A percentile compares a stretch with the other conserved stretches of the same genome.
phyloP scores from a whole-genome alignment of 92 coral and sea anemone genomes.

The Palythoa grandis region DNA sequence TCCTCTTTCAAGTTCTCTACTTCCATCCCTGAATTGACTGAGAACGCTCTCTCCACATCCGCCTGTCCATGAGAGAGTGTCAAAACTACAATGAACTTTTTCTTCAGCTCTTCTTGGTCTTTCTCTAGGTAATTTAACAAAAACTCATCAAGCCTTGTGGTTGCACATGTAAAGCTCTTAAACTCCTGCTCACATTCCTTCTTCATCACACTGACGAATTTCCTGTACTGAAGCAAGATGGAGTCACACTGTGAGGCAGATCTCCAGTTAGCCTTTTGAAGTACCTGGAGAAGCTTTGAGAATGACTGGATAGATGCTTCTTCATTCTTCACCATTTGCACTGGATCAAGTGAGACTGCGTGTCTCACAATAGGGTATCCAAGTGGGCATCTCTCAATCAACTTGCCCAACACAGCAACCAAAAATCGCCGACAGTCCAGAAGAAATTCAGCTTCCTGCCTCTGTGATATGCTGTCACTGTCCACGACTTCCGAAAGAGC shows the following conservation, averaged over 20 bases:
- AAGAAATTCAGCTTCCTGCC: slow-evolving; percentile 28
- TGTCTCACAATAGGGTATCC: slow-evolving; percentile 32
- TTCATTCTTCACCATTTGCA: slow-evolving; percentile 33
- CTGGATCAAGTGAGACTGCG: slow-evolving; percentile 27
- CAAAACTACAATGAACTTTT: slow-evolving; percentile 9
- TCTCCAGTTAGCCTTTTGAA: slow-evolving; percentile 24
- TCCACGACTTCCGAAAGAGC: slow-evolving; percentile 25
- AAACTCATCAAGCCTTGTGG: slow-evolving; percentile 19
- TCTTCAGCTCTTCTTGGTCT: slow-evolving; percentile 34
- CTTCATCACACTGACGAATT: slow-evolving; percentile 9
- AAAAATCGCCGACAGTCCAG: slow-evolving; percentile 10
- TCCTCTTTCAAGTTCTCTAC: slow-evolving; percentile 35
- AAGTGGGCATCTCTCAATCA: slow-evolving; percentile 35
- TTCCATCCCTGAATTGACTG: not conserved
- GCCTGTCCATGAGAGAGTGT: slow-evolving; percentile 31
- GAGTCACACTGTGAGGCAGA: slow-evolving; percentile 21
- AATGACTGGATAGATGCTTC: slow-evolving; percentile 33
- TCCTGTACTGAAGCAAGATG: slow-evolving; percentile 20
- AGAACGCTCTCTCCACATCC: slow-evolving; percentile 21
- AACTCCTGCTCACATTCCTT: not conserved
- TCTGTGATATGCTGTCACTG: not conserved
- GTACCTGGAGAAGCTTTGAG: slow-evolving; percentile 30
- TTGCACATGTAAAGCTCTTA: too few species aligned
- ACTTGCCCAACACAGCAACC: slow-evolving; percentile 32
- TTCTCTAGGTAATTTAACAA: slow-evolving; percentile 7